Base-by-base conservation (phyloP, 1,140 invertebrate species). In the Dolichoris vasculosae region DNA sequence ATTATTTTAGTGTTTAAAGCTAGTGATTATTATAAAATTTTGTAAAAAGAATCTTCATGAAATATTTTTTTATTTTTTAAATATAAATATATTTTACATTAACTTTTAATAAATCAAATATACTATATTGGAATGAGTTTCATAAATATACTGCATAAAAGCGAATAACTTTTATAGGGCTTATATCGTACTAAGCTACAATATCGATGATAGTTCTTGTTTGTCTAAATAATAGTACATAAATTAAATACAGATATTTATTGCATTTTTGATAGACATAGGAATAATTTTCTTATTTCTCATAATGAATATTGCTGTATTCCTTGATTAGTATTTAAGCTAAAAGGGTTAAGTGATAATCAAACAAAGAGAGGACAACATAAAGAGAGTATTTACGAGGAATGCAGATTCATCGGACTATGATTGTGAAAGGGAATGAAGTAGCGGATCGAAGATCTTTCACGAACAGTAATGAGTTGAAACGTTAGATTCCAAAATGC, bases 191-290 rank as follows among this genome's bases (percentile, higher is more conserved):
- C 20, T 26, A 80, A 46, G 17, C 26, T 26, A n/a, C 23, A 51
- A 69, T 43, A 48, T 40, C 2, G 7, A 77, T 15, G 51, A 75
- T 67, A 67, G 82, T 77, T 75, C 35, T 77, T 77, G 35, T 51
- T 67, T 32, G 32, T 76, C 30, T 26, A 55, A 76, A 83, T 76
- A 43, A 38, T 69, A 67, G 69, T 40, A 40, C 43, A 69, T 63
- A 79, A 84, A 78, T 79, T 63, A 79, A 84, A 63, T 23, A 48
- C 55, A 40, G 43, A 84, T 79, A 69, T 79, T 84, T 78, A 69
- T 79, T 35, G 73, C n/a, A 55, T 71, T 40, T 71, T 6, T 69
- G 1, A 40, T 17, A 15, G 20, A 40, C 8, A 11, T 35, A 32
- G 4, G 63, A 23, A 26, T 3, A 9, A 9, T 4, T 71, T 20